Evolutionary conservation across 2,797 vertebrate genomes (phyloP).

Genomic region (Buceros bicornis): DNA sequence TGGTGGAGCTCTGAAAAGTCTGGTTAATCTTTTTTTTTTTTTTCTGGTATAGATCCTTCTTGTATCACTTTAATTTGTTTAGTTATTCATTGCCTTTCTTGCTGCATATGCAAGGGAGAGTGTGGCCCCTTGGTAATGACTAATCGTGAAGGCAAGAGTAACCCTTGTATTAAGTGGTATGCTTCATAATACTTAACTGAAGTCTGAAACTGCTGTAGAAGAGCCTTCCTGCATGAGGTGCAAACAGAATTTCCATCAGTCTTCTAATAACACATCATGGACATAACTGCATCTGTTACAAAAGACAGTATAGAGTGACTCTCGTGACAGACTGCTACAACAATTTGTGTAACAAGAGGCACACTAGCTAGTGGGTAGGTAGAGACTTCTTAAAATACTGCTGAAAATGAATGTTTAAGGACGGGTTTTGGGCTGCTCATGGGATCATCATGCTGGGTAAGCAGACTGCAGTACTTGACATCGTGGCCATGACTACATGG

Average conservation of each 20-base stretch:
- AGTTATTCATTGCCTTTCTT: not conserved
- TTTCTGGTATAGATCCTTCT: not conserved
- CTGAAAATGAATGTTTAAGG: not conserved
- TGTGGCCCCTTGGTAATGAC: not conserved
- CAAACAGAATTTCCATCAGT: not conserved
- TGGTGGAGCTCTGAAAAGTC: not conserved
- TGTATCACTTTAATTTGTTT: not conserved
- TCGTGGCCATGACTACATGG: not conserved
- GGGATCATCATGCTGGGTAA: not conserved
- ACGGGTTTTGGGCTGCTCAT: not conserved
- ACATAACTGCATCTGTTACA: not conserved
- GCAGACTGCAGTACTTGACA: not conserved
- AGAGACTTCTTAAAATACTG: not conserved
- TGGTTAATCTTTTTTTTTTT: not conserved
- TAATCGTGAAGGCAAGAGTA: not conserved
- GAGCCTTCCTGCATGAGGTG: not conserved
- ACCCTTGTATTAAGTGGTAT: not conserved
- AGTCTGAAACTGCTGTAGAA: not conserved
- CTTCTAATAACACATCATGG: not conserved
- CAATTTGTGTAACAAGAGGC: not conserved
- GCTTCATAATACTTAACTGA: not conserved
- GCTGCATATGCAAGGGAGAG: not conserved
- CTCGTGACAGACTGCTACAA: not conserved
- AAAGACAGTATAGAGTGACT: not conserved
- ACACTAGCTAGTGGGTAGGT: not conserved